Base-by-base conservation (phyloP, 2,113 vertebrate species). In the Strix aluco region DNA sequence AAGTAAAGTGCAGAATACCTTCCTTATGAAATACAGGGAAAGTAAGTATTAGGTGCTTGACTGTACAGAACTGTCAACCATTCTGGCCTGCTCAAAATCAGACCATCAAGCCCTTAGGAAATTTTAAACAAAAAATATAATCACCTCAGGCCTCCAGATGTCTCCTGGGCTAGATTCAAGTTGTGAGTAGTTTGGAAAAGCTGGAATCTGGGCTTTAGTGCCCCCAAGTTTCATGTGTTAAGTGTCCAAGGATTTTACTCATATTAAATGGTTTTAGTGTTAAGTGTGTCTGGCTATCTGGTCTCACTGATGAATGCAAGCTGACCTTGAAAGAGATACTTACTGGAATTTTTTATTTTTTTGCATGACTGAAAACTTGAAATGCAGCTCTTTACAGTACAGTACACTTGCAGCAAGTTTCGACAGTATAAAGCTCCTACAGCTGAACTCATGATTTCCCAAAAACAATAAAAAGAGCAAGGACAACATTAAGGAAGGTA, bases 291-390 rank as follows among this genome's bases (percentile, higher is more conserved):
- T 86, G 23, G 38, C 42, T 81, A 36, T 92, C 83, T 88, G 30
- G 65, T 77, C 85, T 94, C 54, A 72, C 65, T 61, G 62, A 94
- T 94, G 92, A 97, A 95, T 5, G 6, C 77, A 93, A 95, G 42
- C 30, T 94, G 95, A 97, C 65, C 92, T 95, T 86, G 78, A 94
- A 94, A 81, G 27, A 86, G 67, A 97, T 82, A 92, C 46, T 94
- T 71, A 91, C 81, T 87, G 67, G 84, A 94, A 75, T 49, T 78
- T 62, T 74, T 47, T 47, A 0, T n/a, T 72, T 40, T 90, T 88
- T 96, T 72, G 81, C 63, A 16, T 91, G 87, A 86, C 63, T 90
- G 62, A 80, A 84, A 94, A 46, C 86, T 94, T n/a, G 66, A 88
- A 97, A 97, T 92, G 62, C 23, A 84, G 8, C 44, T 80, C 19